phyloP scores from a whole-genome alignment of 2,888 invertebrate species.

The Tolmerus cingulatus region DNA sequence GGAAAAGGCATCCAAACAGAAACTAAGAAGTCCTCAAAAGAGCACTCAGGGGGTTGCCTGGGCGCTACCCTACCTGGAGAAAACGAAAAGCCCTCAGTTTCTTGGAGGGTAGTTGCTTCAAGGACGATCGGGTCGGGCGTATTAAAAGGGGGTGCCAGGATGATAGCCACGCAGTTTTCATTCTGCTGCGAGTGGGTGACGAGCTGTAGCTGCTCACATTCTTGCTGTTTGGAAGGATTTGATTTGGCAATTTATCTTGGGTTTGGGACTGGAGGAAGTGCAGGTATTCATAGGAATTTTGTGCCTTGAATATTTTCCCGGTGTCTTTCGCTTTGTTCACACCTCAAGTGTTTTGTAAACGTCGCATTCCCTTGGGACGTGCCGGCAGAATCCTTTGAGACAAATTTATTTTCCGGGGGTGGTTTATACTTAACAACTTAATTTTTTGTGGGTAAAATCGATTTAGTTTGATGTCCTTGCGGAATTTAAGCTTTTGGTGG shows the following conservation, averaged over 20 bases:
- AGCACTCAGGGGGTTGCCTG: neutral
- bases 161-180: neutral
- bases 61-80: neutral
- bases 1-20: neutral
- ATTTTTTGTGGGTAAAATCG: neutral
- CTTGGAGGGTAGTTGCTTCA: neutral
- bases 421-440: neutral
- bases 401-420: neutral
- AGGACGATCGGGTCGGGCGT: neutral
- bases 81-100: neutral
- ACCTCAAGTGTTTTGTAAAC: neutral
- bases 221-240: neutral
- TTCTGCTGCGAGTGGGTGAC: neutral
- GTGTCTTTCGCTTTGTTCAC: neutral
- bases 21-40: neutral
- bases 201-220: neutral
- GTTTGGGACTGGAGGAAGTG: neutral
- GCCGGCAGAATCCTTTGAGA: neutral
- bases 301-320: neutral
- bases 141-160: neutral
- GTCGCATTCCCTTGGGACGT: neutral
- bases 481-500: neutral
- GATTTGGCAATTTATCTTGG: neutral
- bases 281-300: neutral
- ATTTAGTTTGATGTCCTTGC: neutral